Evolutionary conservation across 2,797 vertebrate species (phyloP), one percentile per base, ranked within the genome.

Genomic region (Lindbergichthys nudifrons): DNA sequence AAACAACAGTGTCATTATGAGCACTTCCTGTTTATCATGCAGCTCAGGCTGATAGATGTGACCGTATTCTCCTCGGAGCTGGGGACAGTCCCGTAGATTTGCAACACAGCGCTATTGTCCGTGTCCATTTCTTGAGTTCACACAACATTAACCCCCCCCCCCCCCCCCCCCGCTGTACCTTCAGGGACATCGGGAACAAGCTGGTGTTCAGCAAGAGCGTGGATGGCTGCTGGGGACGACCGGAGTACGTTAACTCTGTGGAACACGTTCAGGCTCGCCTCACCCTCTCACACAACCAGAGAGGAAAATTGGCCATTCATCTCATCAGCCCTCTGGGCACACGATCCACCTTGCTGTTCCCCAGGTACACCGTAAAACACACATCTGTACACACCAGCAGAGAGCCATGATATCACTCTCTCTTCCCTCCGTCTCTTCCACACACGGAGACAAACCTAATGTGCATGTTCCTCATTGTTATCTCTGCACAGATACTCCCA

Each of bases 321-420:
- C 95, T 99, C 23, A 87, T 97, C 89, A 99, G 97, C 89, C 98
- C 98, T 19, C 94, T 96, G 94, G 97, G 97, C 79, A 99, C 98
- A 13, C 96, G 95, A 42, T 98, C 98, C 80, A 98, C 96, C 47
- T 94, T 99, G 56, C 94, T 99, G 89, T 96, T 97, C 0, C 94
- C 97, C 87, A 97, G 97, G 98, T 99, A 88, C 82, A 70, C 67
- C 60, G 64, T 26, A 46, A 82, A 75, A 79, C 51, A 61, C 72
- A 60, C 19, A 58, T 5, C 65, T 43, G 14, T 19, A 48, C 57
- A 69, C 78, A 71, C 52, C 56, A 60, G 19, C 71, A 77, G 11
- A 7, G 3, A 52, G 32, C 32, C 62, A 21, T 65, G 18, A 57
- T 54, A 65, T 65, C 36, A 54, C 73, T 62, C 64, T 71, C 51